A percentile compares a stretch with the other conserved stretches of the same genome.
Conservation (phyloP, 2,113 vertebrate species). For the Gallinago paraguaiae region DNA sequence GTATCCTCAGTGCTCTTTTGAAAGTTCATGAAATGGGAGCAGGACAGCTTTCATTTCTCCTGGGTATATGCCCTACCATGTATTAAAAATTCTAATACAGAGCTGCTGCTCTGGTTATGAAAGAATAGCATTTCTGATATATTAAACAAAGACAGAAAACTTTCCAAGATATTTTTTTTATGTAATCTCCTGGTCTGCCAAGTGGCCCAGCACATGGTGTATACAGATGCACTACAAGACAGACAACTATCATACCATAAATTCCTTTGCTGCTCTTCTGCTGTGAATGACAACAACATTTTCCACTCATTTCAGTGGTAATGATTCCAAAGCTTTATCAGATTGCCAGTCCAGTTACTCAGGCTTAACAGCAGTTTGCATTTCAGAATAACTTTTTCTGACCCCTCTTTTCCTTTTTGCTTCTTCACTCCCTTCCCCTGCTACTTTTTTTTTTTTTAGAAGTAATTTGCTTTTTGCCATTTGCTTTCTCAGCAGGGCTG, state of each 20-base stretch:
- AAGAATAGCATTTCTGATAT: conserved; percentile 52
- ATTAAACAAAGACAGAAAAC: conserved; percentile 54
- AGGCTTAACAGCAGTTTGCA: neutral
- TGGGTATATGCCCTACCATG: neutral
- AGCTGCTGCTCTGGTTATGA: conserved; percentile 43
- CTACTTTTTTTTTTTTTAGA: neutral
- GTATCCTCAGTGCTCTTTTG: neutral
- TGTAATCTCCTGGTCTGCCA: conserved; percentile 63
- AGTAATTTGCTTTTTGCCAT: conserved; percentile 44
- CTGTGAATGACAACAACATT: conserved; percentile 53
- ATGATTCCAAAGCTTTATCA: neutral
- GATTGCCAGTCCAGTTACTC: conserved; percentile 11
- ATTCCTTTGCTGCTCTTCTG: conserved; percentile 61
- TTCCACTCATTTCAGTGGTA: conserved; percentile 39
- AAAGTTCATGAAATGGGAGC: neutral
- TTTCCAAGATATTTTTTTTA: conserved; percentile 42
- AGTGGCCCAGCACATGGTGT: conserved; percentile 67
- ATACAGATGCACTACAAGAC: conserved; percentile 55
- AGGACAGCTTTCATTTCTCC: neutral
- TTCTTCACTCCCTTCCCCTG: neutral
- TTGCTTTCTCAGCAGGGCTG: conserved; percentile 43
- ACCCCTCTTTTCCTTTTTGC: neutral
- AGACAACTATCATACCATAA: conserved; percentile 65
- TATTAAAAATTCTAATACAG: conserved; percentile 20
- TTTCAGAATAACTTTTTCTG: conserved; percentile 1